phyloP scores from a whole-genome alignment of 1,140 invertebrate species.

The Oedothorax gibbosus region DNA sequence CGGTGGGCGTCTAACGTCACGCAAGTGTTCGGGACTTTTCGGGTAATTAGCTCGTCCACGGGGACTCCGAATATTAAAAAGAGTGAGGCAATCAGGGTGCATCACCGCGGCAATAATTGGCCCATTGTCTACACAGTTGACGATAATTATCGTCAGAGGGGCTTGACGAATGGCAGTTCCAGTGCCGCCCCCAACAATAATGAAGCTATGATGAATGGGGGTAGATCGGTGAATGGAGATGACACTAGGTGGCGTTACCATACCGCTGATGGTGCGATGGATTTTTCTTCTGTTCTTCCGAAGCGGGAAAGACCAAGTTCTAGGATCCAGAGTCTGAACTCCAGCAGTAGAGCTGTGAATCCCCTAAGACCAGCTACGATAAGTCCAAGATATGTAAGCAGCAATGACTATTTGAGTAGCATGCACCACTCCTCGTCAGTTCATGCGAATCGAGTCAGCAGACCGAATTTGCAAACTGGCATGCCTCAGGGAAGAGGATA shows the following conservation, averaged over 20 bases:
- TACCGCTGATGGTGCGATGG: slow-evolving; percentile 11
- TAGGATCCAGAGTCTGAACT: background rate
- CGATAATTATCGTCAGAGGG: slow-evolving; percentile 38
- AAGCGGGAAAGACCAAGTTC: slow-evolving; percentile 32
- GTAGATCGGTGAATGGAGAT: background rate
- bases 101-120: slow-evolving; percentile 27
- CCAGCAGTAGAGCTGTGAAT: slow-evolving; percentile 20
- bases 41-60: slow-evolving; percentile 28
- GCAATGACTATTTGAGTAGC: no score
- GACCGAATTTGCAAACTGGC: background rate
- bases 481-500: slow-evolving; percentile 9
- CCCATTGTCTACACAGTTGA: slow-evolving; percentile 14
- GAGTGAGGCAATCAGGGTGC: slow-evolving; percentile 15
- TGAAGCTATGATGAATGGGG: slow-evolving; percentile 21
- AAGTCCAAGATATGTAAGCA: background rate
- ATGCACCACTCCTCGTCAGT: background rate
- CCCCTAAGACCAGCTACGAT: background rate
- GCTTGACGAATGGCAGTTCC: slow-evolving; percentile 12
- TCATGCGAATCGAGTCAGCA: no score
- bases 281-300: slow-evolving; percentile 6
- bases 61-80: slow-evolving; percentile 29
- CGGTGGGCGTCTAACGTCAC: slow-evolving; percentile 20
- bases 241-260: slow-evolving; percentile 40
- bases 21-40: slow-evolving; percentile 49
- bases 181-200: slow-evolving; percentile 17